Conservation (phyloP, 2,888 invertebrate genomes). For the Caenorhabditis afra region DNA sequence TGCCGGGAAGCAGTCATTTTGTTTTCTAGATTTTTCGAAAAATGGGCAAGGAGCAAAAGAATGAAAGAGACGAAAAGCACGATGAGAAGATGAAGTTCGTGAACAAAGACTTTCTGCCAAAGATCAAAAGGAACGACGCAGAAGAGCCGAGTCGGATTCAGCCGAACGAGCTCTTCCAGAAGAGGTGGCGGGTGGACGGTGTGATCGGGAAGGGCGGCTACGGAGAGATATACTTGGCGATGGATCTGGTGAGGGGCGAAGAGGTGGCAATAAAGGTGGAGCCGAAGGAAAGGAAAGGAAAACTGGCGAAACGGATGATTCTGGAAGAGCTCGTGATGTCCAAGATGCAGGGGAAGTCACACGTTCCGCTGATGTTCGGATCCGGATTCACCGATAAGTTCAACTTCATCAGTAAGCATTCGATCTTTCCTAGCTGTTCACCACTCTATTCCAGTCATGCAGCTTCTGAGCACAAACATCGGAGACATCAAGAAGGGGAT, state of each 20-base stretch:
- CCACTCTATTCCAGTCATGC: slow-evolving; percentile 63
- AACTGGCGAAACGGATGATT: slow-evolving; percentile 69
- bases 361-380: slow-evolving; percentile 69
- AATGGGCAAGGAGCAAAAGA: slow-evolving; percentile 18
- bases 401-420: slow-evolving; percentile 54
- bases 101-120: slow-evolving; percentile 30
- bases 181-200: slow-evolving; percentile 62
- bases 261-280: slow-evolving; percentile 74
- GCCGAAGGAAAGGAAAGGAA: slow-evolving; percentile 64
- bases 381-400: slow-evolving; percentile 60
- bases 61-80: slow-evolving; percentile 14
- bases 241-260: slow-evolving; percentile 61
- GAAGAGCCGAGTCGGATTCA: slow-evolving; percentile 39
- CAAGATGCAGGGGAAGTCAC: slow-evolving; percentile 71
- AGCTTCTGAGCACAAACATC: slow-evolving; percentile 73
- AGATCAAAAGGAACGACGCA: slow-evolving; percentile 27
- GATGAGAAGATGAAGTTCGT: slow-evolving; percentile 12
- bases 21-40: slow-evolving; percentile 15
- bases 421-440: not conserved
- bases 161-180: slow-evolving; percentile 58
- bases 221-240: slow-evolving; percentile 71
- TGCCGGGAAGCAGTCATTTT: not conserved
- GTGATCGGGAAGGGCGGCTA: slow-evolving; percentile 66
- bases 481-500: slow-evolving; percentile 71
- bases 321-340: slow-evolving; percentile 69